These are phyloP conservation scores for Cotesia glomerata DNA, from an alignment of 1,140 invertebrate genomes.

Conservation along the genomic window DNA sequence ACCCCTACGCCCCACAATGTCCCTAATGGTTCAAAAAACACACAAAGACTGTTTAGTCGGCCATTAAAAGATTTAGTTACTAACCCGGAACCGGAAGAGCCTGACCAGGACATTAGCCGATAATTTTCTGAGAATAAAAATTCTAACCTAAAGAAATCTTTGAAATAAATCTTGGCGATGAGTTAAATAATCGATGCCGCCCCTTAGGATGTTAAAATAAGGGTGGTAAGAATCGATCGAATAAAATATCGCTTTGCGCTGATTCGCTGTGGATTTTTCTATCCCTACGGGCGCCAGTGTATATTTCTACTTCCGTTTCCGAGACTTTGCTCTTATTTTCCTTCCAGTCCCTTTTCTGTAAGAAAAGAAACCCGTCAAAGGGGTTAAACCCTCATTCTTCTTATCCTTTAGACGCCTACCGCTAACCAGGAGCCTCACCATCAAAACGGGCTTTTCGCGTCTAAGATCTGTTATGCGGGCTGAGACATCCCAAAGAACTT, in stretches of 20 bases:
- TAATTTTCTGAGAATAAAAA: neutral
- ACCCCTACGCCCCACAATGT: slow-evolving; percentile 10
- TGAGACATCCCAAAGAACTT: slow-evolving; percentile 40
- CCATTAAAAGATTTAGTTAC: slow-evolving; percentile 56
- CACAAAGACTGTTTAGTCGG: slow-evolving; percentile 43
- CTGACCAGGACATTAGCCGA: slow-evolving; percentile 36
- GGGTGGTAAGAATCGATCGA: neutral
- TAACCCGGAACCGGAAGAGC: slow-evolving; percentile 45
- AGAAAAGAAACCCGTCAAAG: slow-evolving; percentile 31
- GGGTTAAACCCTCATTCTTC: slow-evolving; percentile 44
- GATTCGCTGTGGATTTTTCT: neutral
- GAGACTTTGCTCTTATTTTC: slow-evolving; percentile 11
- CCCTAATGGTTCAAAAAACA: slow-evolving; percentile 7
- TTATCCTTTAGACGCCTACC: slow-evolving; percentile 20
- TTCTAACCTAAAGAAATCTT: no score
- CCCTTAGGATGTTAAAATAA: neutral
- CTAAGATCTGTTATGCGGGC: slow-evolving; percentile 40
- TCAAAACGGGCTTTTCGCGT: slow-evolving; percentile 13
- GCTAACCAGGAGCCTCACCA: slow-evolving; percentile 1
- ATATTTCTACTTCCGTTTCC: slow-evolving; percentile 13
- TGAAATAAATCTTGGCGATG: slow-evolving; percentile 14
- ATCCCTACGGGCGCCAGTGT: slow-evolving; percentile 10
- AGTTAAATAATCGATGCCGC: slow-evolving; percentile 31
- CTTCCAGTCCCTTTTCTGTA: neutral
- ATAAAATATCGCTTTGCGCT: slow-evolving; percentile 23